phyloP scores from a whole-genome alignment of 1,140 invertebrate species.

The Drosophila mojavensis region DNA sequence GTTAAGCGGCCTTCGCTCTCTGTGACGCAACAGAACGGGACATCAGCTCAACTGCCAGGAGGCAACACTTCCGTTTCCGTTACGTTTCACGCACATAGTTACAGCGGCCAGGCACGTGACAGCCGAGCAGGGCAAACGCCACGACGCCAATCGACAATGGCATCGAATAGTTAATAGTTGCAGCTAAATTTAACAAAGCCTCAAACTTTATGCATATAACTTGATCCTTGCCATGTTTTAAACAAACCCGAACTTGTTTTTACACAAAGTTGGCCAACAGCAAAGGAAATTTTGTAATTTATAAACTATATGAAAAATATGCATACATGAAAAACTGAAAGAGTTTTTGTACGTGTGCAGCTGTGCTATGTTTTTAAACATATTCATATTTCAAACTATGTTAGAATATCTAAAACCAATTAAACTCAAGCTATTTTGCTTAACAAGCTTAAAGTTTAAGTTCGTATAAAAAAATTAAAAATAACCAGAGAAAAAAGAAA shows the following conservation, averaged over 20 bases:
- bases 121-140: constrained; percentile 34
- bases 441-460: too few species aligned
- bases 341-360: background rate
- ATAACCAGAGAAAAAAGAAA: background rate
- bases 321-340: background rate
- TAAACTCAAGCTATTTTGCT: too few species aligned
- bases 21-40: constrained; percentile 16
- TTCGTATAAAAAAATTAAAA: too few species aligned
- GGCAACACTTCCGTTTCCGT: constrained; percentile 64
- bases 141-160: constrained; percentile 22
- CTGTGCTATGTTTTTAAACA: background rate
- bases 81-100: constrained; percentile 50
- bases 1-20: constrained; percentile 51
- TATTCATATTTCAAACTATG: too few species aligned
- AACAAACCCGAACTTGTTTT: too few species aligned
- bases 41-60: constrained; percentile 45
- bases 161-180: background rate
- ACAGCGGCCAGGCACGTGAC: constrained; percentile 43
- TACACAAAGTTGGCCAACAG: too few species aligned
- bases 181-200: background rate
- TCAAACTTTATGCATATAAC: background rate
- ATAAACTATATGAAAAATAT: background rate
- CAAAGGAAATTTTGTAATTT: too few species aligned
- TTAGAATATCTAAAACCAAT: too few species aligned
- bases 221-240: too few species aligned